Evolutionary conservation across 2,888 invertebrate species (phyloP).

Genomic region (Megalurothrips usitatus): DNA sequence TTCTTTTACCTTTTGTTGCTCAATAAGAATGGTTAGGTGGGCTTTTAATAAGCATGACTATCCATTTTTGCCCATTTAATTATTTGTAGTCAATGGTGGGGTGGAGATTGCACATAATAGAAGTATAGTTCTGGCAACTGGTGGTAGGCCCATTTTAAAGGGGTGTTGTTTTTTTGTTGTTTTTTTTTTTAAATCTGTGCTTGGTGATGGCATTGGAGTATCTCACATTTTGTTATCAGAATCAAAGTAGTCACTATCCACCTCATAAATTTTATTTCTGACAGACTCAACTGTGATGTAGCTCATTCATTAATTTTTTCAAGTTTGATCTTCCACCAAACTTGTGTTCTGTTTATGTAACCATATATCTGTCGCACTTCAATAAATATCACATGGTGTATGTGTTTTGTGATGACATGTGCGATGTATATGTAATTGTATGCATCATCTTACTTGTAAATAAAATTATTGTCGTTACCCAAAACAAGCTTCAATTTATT

Average conservation of each 20-base stretch:
- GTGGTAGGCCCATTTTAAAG: neutral
- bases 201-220: neutral
- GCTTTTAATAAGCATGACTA: no score
- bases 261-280: neutral
- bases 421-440: neutral
- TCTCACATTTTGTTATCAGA: no score
- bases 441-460: neutral
- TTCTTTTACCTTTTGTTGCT: neutral
- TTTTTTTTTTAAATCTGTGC: neutral
- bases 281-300: conserved; percentile 3
- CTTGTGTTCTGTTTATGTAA: conserved; percentile 1
- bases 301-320: neutral
- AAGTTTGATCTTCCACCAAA: conserved; percentile 18
- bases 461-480: conserved; percentile 14
- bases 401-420: neutral
- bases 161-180: neutral
- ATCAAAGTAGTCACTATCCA: no score
- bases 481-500: neutral
- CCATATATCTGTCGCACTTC: neutral
- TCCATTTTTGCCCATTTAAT: neutral
- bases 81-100: neutral
- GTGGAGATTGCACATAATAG: neutral
- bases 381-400: neutral
- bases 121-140: neutral
- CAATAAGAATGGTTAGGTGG: neutral